Percentiles rank a stretch among this genome's conserved stretches.
These are phyloP conservation scores for Ennomos erosarius DNA, from an alignment of 2,888 invertebrate genomes.

Conservation along the genomic window DNA sequence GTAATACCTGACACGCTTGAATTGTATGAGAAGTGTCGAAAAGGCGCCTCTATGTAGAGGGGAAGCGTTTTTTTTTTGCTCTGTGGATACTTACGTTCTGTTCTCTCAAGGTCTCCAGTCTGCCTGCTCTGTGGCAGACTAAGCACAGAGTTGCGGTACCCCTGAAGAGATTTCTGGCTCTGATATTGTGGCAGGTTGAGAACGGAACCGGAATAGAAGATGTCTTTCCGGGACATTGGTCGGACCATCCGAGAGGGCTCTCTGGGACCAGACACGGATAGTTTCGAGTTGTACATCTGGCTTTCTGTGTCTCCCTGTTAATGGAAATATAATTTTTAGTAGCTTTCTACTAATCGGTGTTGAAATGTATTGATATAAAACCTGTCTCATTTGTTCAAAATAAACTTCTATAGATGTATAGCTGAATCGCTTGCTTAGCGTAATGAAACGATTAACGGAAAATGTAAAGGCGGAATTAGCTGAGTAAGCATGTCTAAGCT, in stretches of 20 bases:
- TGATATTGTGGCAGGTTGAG: slow-evolving; percentile 96
- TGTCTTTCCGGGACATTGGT: slow-evolving; percentile 97
- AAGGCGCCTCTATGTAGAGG: too few relatives aligned
- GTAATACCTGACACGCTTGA: too few relatives aligned
- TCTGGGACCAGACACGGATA: slow-evolving; percentile 81
- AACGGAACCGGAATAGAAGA: slow-evolving; percentile 98
- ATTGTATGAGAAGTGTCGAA: too few relatives aligned
- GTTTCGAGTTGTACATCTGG: slow-evolving; percentile 88
- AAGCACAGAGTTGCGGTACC: slow-evolving; percentile 96
- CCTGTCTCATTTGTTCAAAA: too few relatives aligned
- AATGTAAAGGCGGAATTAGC: too few relatives aligned
- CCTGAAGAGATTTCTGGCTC: slow-evolving; percentile 95
- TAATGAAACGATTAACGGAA: too few relatives aligned
- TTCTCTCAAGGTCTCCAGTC: slow-evolving; percentile 87
- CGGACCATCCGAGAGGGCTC: slow-evolving; percentile 89
- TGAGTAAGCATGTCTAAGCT: too few relatives aligned
- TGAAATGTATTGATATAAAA: too few relatives aligned
- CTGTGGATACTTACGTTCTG: slow-evolving; percentile 88
- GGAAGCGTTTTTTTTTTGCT: too few relatives aligned
- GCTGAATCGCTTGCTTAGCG: too few relatives aligned
- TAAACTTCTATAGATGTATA: too few relatives aligned
- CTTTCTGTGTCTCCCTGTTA: slow-evolving; percentile 87
- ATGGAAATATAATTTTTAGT: neutral
- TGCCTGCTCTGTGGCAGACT: slow-evolving; percentile 91
- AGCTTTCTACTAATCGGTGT: too few relatives aligned